These are phyloP conservation scores for Xestia c-nigrum DNA, from an alignment of 2,888 invertebrate species.

Conservation along the genomic window DNA sequence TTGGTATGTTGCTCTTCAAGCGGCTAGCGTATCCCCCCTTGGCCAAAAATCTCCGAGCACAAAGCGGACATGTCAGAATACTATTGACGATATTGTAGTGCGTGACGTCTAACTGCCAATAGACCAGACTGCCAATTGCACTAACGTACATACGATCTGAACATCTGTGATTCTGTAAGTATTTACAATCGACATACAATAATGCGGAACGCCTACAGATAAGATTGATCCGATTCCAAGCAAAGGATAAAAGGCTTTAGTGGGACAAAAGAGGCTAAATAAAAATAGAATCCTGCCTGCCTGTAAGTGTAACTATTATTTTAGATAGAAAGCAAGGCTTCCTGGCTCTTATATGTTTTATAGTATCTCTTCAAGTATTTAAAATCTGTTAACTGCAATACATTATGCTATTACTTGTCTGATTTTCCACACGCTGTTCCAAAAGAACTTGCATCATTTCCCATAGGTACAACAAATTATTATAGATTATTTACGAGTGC, in stretches of 20 bases:
- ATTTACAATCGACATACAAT: neutral
- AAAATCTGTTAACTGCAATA: neutral
- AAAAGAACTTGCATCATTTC: neutral
- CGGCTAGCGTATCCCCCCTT: neutral
- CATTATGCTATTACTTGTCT: neutral
- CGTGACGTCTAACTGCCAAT: too few species aligned
- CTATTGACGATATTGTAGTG: neutral
- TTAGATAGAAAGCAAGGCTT: too few species aligned
- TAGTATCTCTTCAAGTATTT: neutral
- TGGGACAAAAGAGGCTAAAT: neutral
- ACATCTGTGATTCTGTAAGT: neutral
- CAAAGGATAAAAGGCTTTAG: accelerated
- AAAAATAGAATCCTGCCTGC: neutral
- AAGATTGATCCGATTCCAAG: neutral
- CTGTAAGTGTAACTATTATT: neutral
- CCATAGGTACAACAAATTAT: conserved; percentile 18
- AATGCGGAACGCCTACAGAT: neutral
- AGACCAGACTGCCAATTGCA: neutral
- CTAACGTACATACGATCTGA: neutral
- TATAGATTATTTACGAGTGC: conserved; percentile 39
- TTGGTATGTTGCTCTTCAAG: neutral
- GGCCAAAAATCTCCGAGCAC: neutral
- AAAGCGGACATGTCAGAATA: neutral
- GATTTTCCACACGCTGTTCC: neutral
- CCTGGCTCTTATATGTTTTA: neutral